Percentiles rank a stretch among this genome's conserved stretches.
These are phyloP conservation scores for Nesoenas mayeri DNA, from an alignment of 2,113 vertebrate species.

Conservation along the genomic window DNA sequence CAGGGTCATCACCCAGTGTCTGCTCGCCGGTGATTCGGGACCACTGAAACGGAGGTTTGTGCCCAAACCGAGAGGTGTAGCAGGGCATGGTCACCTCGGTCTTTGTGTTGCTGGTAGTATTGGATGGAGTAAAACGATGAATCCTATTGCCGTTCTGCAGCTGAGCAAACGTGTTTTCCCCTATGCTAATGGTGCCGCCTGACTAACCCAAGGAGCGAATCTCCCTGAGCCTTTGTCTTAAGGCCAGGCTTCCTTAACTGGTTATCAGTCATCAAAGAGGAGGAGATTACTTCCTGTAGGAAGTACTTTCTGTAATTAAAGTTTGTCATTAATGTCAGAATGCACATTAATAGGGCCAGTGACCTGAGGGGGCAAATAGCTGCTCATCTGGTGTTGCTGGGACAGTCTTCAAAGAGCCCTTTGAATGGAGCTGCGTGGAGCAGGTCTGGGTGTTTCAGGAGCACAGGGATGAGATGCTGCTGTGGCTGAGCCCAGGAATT, in stretches of 20 bases:
- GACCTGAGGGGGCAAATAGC: slow-evolving; percentile 59
- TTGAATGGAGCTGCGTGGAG: not conserved
- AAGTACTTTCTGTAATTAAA: slow-evolving; percentile 67
- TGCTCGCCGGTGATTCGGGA: not conserved
- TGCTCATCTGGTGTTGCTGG: slow-evolving; percentile 31
- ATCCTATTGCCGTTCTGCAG: not conserved
- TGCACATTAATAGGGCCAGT: slow-evolving; percentile 21
- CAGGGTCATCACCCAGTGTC: not conserved
- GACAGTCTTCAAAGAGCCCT: slow-evolving; percentile 19
- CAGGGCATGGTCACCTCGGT: not conserved
- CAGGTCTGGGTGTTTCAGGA: not conserved
- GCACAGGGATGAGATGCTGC: not conserved
- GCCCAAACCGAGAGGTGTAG: not conserved
- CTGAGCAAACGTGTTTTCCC: not conserved
- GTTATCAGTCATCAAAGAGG: slow-evolving; percentile 61
- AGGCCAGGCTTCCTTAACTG: slow-evolving; percentile 55
- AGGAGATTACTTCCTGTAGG: slow-evolving; percentile 69
- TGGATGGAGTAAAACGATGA: not conserved
- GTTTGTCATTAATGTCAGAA: slow-evolving; percentile 28
- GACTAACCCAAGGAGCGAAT: slow-evolving; percentile 5
- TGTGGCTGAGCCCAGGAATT: not conserved
- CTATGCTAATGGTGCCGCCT: not conserved
- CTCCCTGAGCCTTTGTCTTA: slow-evolving; percentile 60
- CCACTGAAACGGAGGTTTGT: not conserved
- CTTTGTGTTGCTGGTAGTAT: not conserved